A percentile compares a stretch with the other conserved stretches of the same genome.
These are phyloP conservation scores for Gobius niger DNA, from an alignment of 2,113 vertebrate genomes.

Conservation along the genomic window DNA sequence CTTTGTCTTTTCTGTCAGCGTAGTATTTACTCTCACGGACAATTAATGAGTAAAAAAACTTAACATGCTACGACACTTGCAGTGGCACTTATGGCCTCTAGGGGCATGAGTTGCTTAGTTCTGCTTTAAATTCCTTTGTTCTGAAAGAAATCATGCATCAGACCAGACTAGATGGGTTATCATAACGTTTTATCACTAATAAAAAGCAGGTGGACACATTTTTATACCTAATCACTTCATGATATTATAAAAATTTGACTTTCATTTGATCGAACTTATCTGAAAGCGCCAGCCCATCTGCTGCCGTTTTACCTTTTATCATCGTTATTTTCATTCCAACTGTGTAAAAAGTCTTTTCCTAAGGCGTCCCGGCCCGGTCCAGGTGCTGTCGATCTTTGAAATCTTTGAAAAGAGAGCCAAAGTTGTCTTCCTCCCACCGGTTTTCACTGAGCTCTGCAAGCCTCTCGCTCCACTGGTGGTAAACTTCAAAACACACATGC, in stretches of 20 bases:
- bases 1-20: too few relatives aligned
- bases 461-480: conserved; percentile 4
- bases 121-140: too few relatives aligned
- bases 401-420: conserved; percentile 14
- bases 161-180: too few relatives aligned
- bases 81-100: too few relatives aligned
- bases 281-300: not conserved
- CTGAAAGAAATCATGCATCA: too few relatives aligned
- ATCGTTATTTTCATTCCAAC: not conserved
- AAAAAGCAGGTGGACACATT: too few relatives aligned
- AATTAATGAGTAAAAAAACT: too few relatives aligned
- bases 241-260: not conserved
- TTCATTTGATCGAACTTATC: not conserved
- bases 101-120: too few relatives aligned
- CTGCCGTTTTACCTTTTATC: not conserved
- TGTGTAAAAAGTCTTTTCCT: not conserved
- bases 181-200: too few relatives aligned
- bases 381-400: conserved; percentile 8
- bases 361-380: not conserved
- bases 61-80: too few relatives aligned
- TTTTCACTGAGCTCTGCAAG: not conserved
- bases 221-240: too few relatives aligned
- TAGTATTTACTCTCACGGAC: too few relatives aligned
- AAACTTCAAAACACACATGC: conserved; percentile 32
- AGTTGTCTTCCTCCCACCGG: conserved; percentile 10